phyloP scores from a whole-genome alignment of 2,888 invertebrate genomes.

The Polymixis flavicincta region DNA sequence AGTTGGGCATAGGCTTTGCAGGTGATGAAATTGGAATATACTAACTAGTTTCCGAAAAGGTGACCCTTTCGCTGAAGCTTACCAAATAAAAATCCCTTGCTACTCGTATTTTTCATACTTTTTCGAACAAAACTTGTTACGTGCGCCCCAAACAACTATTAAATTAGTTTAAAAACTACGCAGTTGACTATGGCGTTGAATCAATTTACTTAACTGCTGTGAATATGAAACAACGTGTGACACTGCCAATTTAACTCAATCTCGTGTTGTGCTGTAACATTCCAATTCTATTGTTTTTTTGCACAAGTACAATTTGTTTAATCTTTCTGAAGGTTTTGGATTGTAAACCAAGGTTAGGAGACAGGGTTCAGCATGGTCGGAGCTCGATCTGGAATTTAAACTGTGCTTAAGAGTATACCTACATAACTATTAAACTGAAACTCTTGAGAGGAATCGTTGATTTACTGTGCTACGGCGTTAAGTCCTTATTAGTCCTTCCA shows the following conservation, averaged over 20 bases:
- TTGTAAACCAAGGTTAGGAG: neutral
- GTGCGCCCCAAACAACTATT: constrained; percentile 24
- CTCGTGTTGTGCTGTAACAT: constrained; percentile 12
- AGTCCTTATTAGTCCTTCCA: too few species aligned
- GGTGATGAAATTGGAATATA: too few species aligned
- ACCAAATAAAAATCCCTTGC: neutral
- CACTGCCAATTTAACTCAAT: constrained; percentile 40
- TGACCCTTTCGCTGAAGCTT: neutral
- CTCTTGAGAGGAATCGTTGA: too few species aligned
- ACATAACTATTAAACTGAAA: neutral
- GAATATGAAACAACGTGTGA: constrained; percentile 45
- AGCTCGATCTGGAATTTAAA: neutral
- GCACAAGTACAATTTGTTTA: neutral
- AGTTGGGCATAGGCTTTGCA: too few species aligned
- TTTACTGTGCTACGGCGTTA: too few species aligned
- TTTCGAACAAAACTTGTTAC: constrained; percentile 6
- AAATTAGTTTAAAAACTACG: constrained; percentile 30
- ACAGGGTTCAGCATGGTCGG: neutral
- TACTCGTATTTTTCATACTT: neutral
- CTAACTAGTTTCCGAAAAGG: too few species aligned
- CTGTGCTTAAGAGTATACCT: neutral
- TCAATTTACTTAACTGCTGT: constrained; percentile 49
- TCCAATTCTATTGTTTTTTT: constrained; percentile 3
- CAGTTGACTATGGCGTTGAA: constrained; percentile 41
- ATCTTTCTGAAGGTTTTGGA: neutral